A percentile compares a stretch with the other conserved stretches of the same genome.
Evolutionary conservation across 2,888 invertebrate genomes (phyloP).

Genomic region (Apamea epomidion): DNA sequence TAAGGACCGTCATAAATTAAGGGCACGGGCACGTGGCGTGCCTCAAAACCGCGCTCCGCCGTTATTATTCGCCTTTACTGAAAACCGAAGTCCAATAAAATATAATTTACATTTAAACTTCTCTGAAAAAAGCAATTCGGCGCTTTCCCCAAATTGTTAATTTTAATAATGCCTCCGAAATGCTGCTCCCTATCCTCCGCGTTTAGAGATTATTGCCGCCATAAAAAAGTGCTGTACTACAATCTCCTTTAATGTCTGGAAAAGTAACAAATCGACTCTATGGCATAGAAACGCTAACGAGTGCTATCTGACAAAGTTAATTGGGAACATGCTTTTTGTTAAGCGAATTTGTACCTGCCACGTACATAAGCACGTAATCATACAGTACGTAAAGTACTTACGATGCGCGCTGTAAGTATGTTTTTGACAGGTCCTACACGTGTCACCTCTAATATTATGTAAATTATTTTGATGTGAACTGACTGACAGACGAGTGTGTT

Average conservation of each 20-base stretch:
- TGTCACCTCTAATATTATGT: conserved; percentile 18
- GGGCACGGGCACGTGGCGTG: conserved; percentile 46
- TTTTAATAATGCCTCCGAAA: conserved; percentile 67
- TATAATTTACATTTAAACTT: conserved; percentile 67
- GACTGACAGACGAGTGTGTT: conserved; percentile 10
- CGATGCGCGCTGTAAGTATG: conserved; percentile 2
- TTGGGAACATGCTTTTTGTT: conserved; percentile 35
- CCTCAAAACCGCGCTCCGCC: conserved; percentile 32
- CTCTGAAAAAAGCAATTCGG: conserved; percentile 64
- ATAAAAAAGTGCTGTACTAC: conserved; percentile 64
- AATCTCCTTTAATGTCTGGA: conserved; percentile 58
- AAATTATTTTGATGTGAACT: conserved; percentile 35
- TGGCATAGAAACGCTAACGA: conserved; percentile 32
- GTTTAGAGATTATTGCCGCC: conserved; percentile 62
- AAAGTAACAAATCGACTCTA: conserved; percentile 51
- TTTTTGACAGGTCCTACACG: conserved; percentile 22
- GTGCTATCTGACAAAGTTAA: conserved; percentile 43
- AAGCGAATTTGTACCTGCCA: conserved; percentile 13
- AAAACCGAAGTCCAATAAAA: conserved; percentile 67
- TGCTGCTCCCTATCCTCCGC: conserved; percentile 55
- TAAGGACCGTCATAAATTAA: conserved; percentile 40
- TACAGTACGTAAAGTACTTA: conserved; percentile 16
- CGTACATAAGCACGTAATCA: background rate
- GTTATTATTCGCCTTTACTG: conserved; percentile 55
- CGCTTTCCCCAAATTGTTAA: conserved; percentile 66